Base-by-base conservation (phyloP, 2,888 invertebrate genomes). In the Agelastica alni region DNA sequence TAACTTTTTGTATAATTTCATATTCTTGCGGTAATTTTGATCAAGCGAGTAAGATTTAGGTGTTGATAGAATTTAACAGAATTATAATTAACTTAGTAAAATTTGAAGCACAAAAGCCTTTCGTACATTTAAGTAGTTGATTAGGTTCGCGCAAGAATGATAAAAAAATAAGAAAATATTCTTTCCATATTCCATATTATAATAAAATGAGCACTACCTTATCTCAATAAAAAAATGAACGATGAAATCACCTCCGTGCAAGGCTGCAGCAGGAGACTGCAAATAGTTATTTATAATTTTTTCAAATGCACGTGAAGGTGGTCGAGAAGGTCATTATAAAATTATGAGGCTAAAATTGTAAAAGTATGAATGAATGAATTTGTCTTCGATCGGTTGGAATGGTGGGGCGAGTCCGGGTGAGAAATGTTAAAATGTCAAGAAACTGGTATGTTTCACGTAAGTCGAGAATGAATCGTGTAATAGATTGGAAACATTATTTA, bases 261-360 rank as follows among this genome's bases (percentile, higher is more conserved):
- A 53, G 53, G 53, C 39, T 45, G 53, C 16, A 47, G 39, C 41
- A 17, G 34, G 55, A 52, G 58, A 51, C 54, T 48, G 58, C 45
- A 48, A 49, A 51, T 51, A 49, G 58, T 56, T 58, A 60, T 60
- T 64, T 64, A 63, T 60, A 61, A 63, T 63, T 61, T 65, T n/a
- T 63, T 63, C 56, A 57, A 47, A 63, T 61, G 58, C 62, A 51
- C 60, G 65, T 63, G 64, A 65, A 65, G 65, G 65, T 53, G 63
- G 62, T 53, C 54, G 51, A 61, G 65, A 65, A 65, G 65, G 65
- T 64, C 64, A 63, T 58, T 54, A 54, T 55, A 53, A 58, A 59
- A 53, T 62, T 59, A 62, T 62, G 62, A 57, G 56, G 60, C 54
- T 58, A 55, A 45, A 37, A 18, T 52, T 41, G 58, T 56, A 61